Base-by-base conservation (phyloP, 2,888 invertebrate genomes). In the Drosophila nr. medialis region DNA sequence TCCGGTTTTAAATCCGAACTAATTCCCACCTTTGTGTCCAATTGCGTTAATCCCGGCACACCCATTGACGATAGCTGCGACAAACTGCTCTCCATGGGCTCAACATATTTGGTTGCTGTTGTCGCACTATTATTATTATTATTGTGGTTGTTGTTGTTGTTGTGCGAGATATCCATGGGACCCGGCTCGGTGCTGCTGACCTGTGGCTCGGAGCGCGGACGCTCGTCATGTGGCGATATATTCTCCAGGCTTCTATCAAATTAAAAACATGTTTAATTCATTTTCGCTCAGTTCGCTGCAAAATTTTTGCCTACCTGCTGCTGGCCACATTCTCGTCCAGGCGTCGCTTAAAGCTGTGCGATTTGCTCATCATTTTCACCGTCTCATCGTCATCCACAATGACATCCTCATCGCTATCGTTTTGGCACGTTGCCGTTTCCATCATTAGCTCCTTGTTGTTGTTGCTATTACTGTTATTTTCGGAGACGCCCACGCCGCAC, bases 1-100 rank as follows among this genome's bases (percentile, higher is more conserved):
- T 94, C 94, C 80, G 93, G 92, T 90, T 93, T 92, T 82, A 90
- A 90, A 86, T 92, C 92, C 91, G 92, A 92, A 92, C 92, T 92
- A 84, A 92, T 91, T 89, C 92, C 92, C 92, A 92, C 92, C 92
- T 92, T 92, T 92, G 92, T 75, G 92, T 92, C 92, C 92, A 91
- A 81, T 86, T 91, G 92, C 77, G 92, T 92, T 81, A 91, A 84
- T 87, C 91, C 91, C 72, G 89, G 80, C 82, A 83, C 89, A 72
- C 95, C 86, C 84, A 85, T 85, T 32, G 85, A 84, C 32, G 86
- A 83, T 54, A 85, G 54, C 75, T 85, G 85, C 74, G 86, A 83
- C 59, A 85, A 73, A 94, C 90, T 86, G 95, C 94, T 77, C 75
- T 78, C 91, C 90, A 78, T 90, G 69, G 69, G 78, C 73, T 76